These are phyloP conservation scores for Nemurella pictetii DNA, from an alignment of 2,888 invertebrate species.

Conservation along the genomic window DNA sequence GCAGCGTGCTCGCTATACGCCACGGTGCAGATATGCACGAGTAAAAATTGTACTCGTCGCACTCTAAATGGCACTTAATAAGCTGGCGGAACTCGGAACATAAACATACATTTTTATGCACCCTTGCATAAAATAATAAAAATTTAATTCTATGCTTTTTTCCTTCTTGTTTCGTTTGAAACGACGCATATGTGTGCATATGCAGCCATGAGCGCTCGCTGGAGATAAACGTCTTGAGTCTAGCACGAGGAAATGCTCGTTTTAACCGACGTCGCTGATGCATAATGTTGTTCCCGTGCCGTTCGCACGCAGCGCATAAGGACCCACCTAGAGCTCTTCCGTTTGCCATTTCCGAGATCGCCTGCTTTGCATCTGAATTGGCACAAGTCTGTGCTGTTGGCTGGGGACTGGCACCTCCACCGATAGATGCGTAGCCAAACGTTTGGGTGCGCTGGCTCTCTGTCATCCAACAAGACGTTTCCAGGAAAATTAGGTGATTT, in stretches of 20 bases:
- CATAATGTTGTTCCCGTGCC: background rate
- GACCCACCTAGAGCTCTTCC: background rate
- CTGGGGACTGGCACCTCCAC: background rate
- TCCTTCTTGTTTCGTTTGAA: background rate
- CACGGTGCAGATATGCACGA: background rate
- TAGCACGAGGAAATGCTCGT: too few relatives aligned
- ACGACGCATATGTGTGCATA: background rate
- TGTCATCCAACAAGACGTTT: too few relatives aligned
- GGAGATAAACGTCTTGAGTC: too few relatives aligned
- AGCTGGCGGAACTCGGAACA: background rate
- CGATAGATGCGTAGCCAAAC: too few relatives aligned
- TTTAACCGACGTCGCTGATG: background rate
- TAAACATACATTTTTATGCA: background rate
- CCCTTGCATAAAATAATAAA: background rate
- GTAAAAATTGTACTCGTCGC: background rate
- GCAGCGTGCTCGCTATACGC: background rate
- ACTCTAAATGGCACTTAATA: background rate
- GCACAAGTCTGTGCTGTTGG: background rate
- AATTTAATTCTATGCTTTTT: background rate
- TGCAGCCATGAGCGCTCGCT: too few relatives aligned
- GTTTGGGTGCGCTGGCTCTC: too few relatives aligned
- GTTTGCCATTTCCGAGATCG: background rate
- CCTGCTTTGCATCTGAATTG: background rate
- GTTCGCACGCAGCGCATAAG: background rate
- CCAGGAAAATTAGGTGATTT: too few relatives aligned